These are phyloP conservation scores for Tetranychus piercei DNA, from an alignment of 2,888 invertebrate species.

Conservation along the genomic window DNA sequence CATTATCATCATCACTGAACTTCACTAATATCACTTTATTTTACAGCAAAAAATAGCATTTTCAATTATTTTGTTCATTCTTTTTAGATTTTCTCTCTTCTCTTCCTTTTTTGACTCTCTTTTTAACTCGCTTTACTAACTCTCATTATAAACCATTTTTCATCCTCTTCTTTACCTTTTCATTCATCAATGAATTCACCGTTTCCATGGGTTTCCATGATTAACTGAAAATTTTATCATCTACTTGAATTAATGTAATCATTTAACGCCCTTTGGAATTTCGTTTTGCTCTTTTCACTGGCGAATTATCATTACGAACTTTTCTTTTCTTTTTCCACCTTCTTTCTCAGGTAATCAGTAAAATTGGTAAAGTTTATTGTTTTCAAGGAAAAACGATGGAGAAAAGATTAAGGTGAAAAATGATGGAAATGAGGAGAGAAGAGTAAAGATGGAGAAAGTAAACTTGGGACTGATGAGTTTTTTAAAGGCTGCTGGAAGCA, in stretches of 20 bases:
- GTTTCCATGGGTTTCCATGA: neutral
- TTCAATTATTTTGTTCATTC: neutral
- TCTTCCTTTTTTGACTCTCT: neutral
- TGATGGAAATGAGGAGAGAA: neutral
- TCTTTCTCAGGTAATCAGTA: neutral
- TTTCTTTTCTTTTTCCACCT: neutral
- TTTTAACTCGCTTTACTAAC: neutral
- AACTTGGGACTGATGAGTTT: neutral
- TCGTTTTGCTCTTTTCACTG: neutral
- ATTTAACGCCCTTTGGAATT: neutral
- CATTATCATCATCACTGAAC: neutral
- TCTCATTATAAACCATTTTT: constrained; percentile 3
- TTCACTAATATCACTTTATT: neutral
- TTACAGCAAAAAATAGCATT: neutral
- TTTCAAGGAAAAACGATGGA: neutral
- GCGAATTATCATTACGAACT: neutral
- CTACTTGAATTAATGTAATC: neutral
- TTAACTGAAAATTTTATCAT: neutral
- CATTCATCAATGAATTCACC: neutral
- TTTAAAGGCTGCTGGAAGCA: neutral
- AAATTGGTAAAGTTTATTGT: neutral
- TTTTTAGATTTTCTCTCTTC: neutral
- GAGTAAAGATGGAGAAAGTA: neutral
- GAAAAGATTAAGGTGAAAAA: neutral
- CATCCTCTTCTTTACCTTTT: constrained; percentile 3